Evolutionary conservation across 2,797 vertebrate genomes (phyloP).

Genomic region (Paedocypris micromegethes): DNA sequence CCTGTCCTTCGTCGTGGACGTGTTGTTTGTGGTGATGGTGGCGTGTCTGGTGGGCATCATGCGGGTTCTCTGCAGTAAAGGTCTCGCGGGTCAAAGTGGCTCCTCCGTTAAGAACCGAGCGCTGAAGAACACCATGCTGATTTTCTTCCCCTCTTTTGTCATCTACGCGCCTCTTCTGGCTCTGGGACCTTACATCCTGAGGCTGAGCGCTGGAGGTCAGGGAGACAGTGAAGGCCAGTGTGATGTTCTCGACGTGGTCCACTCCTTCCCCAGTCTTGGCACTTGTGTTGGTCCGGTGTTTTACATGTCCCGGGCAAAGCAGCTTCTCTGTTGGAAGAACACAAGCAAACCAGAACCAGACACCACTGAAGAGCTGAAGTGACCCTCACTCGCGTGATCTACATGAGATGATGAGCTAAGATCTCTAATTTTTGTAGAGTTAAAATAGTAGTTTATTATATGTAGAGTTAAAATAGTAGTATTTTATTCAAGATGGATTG

Average conservation of each 20-base stretch:
- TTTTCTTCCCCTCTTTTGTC: constrained; percentile 50
- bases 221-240: neutral
- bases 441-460: too few relatives aligned
- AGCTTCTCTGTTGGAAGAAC: constrained; percentile 37
- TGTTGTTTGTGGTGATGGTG: constrained; percentile 54
- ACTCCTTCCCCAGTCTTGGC: constrained; percentile 47
- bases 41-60: constrained; percentile 50
- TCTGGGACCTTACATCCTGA: constrained; percentile 22
- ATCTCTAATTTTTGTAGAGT: too few relatives aligned
- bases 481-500: too few relatives aligned
- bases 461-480: too few relatives aligned
- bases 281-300: constrained; percentile 55
- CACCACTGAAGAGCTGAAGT: neutral
- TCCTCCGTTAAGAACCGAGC: constrained; percentile 50
- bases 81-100: constrained; percentile 35
- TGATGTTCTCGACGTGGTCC: constrained; percentile 29
- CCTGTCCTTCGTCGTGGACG: constrained; percentile 27
- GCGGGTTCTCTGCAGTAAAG: constrained; percentile 43
- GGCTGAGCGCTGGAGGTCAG: neutral
- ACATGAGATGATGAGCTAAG: too few relatives aligned
- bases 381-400: neutral
- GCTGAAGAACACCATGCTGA: constrained; percentile 50
- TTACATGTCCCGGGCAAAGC: constrained; percentile 48
- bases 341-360: constrained; percentile 3
- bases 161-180: constrained; percentile 52